Evolutionary conservation across 2,888 invertebrate genomes (phyloP).

Genomic region (Anaspis maculata): DNA sequence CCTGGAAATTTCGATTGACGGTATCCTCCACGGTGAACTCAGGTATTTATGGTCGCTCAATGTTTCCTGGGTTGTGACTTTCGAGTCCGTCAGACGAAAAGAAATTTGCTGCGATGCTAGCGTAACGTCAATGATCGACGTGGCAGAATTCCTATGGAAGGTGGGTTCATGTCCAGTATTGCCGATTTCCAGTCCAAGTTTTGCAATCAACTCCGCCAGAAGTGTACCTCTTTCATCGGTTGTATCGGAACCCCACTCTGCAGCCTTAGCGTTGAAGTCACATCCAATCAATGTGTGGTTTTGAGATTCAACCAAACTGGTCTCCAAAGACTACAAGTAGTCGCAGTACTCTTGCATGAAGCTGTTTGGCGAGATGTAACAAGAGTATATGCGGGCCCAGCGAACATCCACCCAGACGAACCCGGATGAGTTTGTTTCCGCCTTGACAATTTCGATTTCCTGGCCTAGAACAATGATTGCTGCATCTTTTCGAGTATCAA

Average conservation of each 20-base stretch:
- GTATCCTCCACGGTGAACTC: not conserved
- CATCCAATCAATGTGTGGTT: not conserved
- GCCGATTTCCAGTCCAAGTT: not conserved
- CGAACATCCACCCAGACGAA: not conserved
- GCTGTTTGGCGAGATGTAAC: not conserved
- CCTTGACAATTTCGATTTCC: too few relatives aligned
- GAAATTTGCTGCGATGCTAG: not conserved
- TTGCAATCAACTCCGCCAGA: not conserved
- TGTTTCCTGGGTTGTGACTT: not conserved
- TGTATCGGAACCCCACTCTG: not conserved
- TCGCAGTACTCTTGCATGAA: not conserved
- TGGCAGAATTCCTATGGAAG: not conserved
- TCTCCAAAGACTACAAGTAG: not conserved
- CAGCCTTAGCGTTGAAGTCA: not conserved
- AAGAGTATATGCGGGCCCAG: not conserved
- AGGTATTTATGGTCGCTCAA: not conserved
- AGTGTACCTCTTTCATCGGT: not conserved
- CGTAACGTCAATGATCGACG: not conserved
- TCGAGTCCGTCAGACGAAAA: not conserved
- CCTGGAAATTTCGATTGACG: too few relatives aligned
- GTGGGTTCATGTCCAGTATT: not conserved
- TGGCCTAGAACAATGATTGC: too few relatives aligned
- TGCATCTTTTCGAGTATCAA: too few relatives aligned
- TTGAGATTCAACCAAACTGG: not conserved
- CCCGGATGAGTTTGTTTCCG: too few relatives aligned